phyloP scores from a whole-genome alignment of 1,140 invertebrate species.

The Pomacea maculata region DNA sequence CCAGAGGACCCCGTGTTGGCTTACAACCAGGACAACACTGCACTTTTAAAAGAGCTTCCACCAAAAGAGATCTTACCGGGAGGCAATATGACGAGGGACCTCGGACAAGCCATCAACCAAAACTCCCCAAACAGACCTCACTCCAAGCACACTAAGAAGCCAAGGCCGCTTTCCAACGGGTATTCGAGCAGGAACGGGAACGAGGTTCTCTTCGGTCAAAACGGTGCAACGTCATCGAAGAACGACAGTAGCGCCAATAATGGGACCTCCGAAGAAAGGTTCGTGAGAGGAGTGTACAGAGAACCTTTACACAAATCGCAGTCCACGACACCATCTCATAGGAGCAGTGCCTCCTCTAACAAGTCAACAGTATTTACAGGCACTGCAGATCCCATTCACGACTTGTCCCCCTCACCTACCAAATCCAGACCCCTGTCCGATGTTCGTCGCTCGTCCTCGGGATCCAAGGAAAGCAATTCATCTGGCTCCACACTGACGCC shows the following conservation, averaged over 20 bases:
- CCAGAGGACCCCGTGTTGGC: slow-evolving; percentile 21
- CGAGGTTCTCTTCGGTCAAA: neutral
- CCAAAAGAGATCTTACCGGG: slow-evolving; percentile 33
- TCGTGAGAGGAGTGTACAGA: slow-evolving; percentile 54
- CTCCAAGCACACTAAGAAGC: slow-evolving; percentile 16
- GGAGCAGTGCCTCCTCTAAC: slow-evolving; percentile 34
- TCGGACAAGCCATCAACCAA: neutral
- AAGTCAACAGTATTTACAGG: slow-evolving; percentile 15
- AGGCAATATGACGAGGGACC: neutral
- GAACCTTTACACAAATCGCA: slow-evolving; percentile 48
- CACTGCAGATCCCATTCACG: slow-evolving; percentile 3
- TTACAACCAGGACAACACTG: slow-evolving; percentile 17
- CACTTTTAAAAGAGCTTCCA: slow-evolving; percentile 36
- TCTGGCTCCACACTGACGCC: slow-evolving; percentile 54
- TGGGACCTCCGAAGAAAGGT: slow-evolving; percentile 40
- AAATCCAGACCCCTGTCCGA: slow-evolving; percentile 28
- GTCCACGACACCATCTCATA: slow-evolving; percentile 35
- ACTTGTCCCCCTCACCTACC: slow-evolving; percentile 24
- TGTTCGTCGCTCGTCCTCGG: slow-evolving; percentile 39
- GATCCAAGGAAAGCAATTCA: slow-evolving; percentile 49
- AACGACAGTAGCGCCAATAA: neutral
- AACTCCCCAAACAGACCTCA: neutral
- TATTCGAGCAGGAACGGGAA: neutral
- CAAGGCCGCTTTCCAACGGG: neutral
- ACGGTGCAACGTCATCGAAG: neutral